Base-by-base conservation (phyloP, 2,797 vertebrate species). In the Fringilla coelebs region DNA sequence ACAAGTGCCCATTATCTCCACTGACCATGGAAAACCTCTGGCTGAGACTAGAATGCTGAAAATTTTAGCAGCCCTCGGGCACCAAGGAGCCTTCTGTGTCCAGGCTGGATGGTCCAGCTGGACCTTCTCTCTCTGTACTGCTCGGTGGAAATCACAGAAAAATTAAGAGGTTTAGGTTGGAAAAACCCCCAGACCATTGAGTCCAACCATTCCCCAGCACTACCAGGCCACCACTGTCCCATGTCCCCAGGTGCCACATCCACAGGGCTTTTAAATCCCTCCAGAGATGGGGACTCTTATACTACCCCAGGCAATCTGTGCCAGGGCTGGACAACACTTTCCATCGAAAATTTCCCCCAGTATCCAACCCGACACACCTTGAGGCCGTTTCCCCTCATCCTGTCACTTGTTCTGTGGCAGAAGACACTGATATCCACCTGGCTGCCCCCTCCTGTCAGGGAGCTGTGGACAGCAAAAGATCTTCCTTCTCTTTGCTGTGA, bases 381-480 rank as follows among this genome's bases (percentile, higher is more conserved):
- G 51, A 40, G 15, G 6, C 18, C 0, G 0, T 24, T 45, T 52
- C 29, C 17, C 13, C 58, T 46, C 2, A 0, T 65, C n/a, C 15
- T 22, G 12, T 17, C 58, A 7, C 21, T 24, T 52, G 3, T 34
- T 41, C 15, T 1, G 10, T 19, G 38, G 25, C 5, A 2, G 29
- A 46, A 58, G 12, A 51, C 51, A 9, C 21, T 5, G 17, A 40
- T 20, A 11, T n/a, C 28, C 38, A 19, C 21, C 38, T 28, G 65
- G 29, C 65, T 77, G 20, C 20, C 21, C 6, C 3, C 11, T 70
- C 36, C 51, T 40, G 65, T 24, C 51, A 45, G 13, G n/a, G 38
- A 38, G 8, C 2, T 40, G 24, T 16, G 26, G 20, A 51, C 15
- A 17, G n/a, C 21, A 34, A 11, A 63, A 46, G 7, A 24, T 29